Base-by-base conservation (phyloP, 2,888 invertebrate species). In the Cephalotes varians region DNA sequence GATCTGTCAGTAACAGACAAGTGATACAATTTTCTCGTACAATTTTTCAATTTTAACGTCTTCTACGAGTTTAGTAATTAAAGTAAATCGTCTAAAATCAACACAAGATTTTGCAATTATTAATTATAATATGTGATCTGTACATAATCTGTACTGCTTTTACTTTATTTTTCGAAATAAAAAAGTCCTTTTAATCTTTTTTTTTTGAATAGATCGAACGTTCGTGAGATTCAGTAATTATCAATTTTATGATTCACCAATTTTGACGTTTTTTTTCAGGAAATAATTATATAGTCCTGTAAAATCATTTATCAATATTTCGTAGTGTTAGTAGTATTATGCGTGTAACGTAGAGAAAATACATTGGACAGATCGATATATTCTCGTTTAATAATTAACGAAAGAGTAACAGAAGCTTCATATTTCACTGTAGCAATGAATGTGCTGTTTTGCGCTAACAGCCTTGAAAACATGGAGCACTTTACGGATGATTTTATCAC, bases 281-380 rank as follows among this genome's bases (percentile, higher is more conserved):
- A 58, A 58, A 28, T 56, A 56, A 56, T 28, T 15, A 56, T 28
- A 58, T 28, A 18, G n/a, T n/a, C n/a, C n/a, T n/a, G 31, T 56
- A 56, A 31, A 56, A 58, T 7, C 56, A 31, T 58, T 58, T 58
- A n/a, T n/a, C n/a, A 58, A 58, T 31, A 58, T 58, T 58, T 58
- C 7, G 18, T 25, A 56, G 12, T 25, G 4, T 25, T 25, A 25
- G 1, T 2, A 58, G 18, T 58, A 31, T 31, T 58, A 31, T 3
- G 10, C 5, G 51, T 10, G 3, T 10, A 62, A 62, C 2, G 37
- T 34, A 34, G 5, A 62, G 1, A n/a, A 31, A 9, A n/a, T n/a
- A 34, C 18, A n/a, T 34, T 31, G 3, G 5, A 37, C 62, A 5
- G n/a, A n/a, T 10, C 2, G 58, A 21, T 62, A 12, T 5, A n/a